These are phyloP conservation scores for Mystacornis crossleyi DNA, from an alignment of 2,113 vertebrate genomes.

Conservation along the genomic window DNA sequence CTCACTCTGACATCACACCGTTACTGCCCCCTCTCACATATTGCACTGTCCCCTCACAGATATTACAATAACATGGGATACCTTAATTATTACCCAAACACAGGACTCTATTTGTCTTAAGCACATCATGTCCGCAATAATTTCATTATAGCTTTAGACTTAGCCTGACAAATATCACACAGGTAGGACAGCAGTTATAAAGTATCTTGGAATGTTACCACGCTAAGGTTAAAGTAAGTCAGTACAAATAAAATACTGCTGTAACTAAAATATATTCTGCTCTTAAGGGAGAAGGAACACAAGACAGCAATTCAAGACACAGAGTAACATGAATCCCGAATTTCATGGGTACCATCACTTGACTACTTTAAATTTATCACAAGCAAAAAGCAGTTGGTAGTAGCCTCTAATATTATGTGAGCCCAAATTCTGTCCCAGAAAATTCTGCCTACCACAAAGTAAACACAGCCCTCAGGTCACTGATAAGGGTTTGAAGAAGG, in stretches of 20 bases:
- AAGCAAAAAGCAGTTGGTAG: not conserved
- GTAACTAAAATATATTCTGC: not conserved
- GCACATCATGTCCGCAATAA: not conserved
- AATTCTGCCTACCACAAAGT: slow-evolving; percentile 2
- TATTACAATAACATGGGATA: not conserved
- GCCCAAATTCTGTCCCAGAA: not conserved
- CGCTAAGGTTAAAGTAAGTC: not conserved
- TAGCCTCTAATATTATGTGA: not conserved
- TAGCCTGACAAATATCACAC: not conserved
- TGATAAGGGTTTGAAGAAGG: not conserved
- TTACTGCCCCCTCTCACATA: not conserved
- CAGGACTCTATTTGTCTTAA: not conserved
- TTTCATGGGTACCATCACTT: not conserved
- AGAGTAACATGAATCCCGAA: not conserved
- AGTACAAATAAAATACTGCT: not conserved
- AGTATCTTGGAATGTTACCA: not conserved
- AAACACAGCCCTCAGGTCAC: not conserved
- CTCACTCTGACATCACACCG: not conserved
- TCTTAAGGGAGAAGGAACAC: not conserved
- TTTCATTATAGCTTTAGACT: not conserved
- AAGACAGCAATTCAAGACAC: not conserved
- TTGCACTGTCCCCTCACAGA: not conserved
- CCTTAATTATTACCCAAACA: not conserved
- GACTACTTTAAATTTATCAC: slow-evolving; percentile 2
- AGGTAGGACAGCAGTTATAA: not conserved